Conservation (phyloP, 2,888 invertebrate genomes). For the Meghimatium bilineatum region DNA sequence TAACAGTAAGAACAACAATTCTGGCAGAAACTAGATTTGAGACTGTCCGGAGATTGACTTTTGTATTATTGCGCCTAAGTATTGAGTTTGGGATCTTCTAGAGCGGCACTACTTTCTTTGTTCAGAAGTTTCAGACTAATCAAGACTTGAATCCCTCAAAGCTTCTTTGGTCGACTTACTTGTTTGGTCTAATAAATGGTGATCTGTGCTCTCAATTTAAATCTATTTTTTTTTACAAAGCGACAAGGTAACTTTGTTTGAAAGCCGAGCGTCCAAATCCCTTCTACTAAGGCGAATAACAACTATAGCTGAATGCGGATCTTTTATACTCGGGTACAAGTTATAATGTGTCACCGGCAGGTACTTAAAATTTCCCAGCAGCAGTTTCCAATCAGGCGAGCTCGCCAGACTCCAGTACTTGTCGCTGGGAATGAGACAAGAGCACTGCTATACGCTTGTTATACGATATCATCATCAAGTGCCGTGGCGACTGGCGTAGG, state of each 20-base stretch:
- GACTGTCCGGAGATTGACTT: not conserved
- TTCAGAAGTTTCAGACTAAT: not conserved
- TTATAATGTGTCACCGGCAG: slow-evolving; percentile 19
- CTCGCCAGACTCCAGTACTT: not conserved
- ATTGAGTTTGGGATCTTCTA: not conserved
- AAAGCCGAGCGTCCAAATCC: not conserved
- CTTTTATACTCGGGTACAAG: not conserved
- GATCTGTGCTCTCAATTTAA: not conserved
- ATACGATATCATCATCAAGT: no score
- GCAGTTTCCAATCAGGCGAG: slow-evolving; percentile 3
- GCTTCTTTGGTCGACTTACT: not conserved
- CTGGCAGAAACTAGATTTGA: not conserved
- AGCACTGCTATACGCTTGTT: not conserved
- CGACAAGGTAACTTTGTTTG: not conserved
- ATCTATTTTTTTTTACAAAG: not conserved
- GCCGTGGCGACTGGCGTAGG: no score
- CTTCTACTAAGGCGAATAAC: not conserved
- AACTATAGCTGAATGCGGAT: not conserved
- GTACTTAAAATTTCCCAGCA: not conserved
- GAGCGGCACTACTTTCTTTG: not conserved
- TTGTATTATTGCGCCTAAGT: slow-evolving; percentile 4
- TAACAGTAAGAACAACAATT: not conserved
- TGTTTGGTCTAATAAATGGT: not conserved
- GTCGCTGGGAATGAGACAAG: not conserved
- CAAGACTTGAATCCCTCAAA: not conserved